Conservation (phyloP, 1,140 invertebrate species). For the Trachymyrmex septentrionalis region DNA sequence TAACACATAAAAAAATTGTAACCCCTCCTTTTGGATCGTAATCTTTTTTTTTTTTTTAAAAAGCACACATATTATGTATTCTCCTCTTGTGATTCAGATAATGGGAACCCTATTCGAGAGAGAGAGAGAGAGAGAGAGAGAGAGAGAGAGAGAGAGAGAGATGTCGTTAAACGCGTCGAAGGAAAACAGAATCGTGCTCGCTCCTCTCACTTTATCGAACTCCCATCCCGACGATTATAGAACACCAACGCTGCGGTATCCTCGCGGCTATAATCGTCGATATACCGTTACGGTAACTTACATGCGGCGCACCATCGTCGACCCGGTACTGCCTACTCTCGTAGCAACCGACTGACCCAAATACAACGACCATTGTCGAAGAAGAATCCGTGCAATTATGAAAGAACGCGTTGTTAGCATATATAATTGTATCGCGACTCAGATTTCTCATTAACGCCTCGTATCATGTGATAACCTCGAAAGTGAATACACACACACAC, state of each 20-base stretch:
- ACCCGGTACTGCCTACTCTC: constrained; percentile 41
- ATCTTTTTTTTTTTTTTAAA: too few relatives aligned
- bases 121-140: constrained; percentile 21
- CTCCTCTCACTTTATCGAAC: constrained; percentile 20
- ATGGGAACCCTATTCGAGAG: not conserved
- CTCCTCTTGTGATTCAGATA: too few relatives aligned
- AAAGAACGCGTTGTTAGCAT: constrained; percentile 31
- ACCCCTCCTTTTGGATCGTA: too few relatives aligned
- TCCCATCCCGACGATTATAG: constrained; percentile 19
- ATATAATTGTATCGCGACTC: constrained; percentile 36
- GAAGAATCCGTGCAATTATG: constrained; percentile 44
- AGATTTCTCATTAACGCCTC: constrained; percentile 42
- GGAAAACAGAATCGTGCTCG: constrained; percentile 4
- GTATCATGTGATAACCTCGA: not conserved
- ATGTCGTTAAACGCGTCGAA: not conserved
- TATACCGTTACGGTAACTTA: constrained; percentile 71
- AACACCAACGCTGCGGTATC: constrained; percentile 27
- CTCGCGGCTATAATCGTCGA: constrained; percentile 43
- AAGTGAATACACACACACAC: not conserved
- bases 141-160: constrained; percentile 17
- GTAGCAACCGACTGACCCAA: constrained; percentile 67
- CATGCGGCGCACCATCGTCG: constrained; percentile 53
- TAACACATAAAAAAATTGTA: too few relatives aligned
- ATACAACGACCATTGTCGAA: constrained; percentile 59
- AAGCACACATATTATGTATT: too few relatives aligned